A percentile compares a stretch with the other conserved stretches of the same genome.
Evolutionary conservation across 2,113 vertebrate species (phyloP).

Genomic region (Chloropsis cyanopogon): DNA sequence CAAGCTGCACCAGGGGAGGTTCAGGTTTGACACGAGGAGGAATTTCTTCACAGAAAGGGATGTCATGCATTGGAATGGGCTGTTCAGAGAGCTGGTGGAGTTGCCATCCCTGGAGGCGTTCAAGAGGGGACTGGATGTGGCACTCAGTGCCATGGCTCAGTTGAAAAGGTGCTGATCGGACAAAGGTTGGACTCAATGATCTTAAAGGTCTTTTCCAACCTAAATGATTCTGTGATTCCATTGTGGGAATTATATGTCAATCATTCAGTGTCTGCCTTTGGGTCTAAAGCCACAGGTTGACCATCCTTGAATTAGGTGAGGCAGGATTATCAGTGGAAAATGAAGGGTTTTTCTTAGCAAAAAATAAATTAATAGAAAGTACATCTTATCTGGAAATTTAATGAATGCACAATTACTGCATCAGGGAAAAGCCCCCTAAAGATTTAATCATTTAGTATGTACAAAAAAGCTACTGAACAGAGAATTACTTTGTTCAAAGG

Average conservation of each 20-base stretch:
- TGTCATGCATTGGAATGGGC: not conserved
- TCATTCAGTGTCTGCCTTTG: not conserved
- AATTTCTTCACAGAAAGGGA: not conserved
- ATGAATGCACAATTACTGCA: conserved; percentile 65
- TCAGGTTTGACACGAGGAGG: not conserved
- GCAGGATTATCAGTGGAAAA: conserved; percentile 52
- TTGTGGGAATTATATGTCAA: not conserved
- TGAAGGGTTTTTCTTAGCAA: not conserved
- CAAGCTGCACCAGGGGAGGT: not conserved
- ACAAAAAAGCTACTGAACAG: conserved; percentile 55
- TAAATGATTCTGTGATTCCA: not conserved
- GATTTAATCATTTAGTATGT: conserved; percentile 69
- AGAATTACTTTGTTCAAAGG: conserved; percentile 33
- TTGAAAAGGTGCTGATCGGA: not conserved
- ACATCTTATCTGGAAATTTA: conserved; percentile 48
- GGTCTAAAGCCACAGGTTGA: not conserved
- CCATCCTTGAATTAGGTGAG: not conserved
- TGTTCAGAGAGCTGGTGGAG: not conserved
- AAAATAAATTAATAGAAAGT: conserved; percentile 45
- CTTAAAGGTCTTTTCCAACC: not conserved
- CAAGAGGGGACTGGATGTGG: not conserved
- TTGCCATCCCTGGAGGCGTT: not conserved
- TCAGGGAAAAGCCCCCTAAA: conserved; percentile 60
- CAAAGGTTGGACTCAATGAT: not conserved
- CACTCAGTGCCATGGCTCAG: not conserved